Evolutionary conservation across 1,140 invertebrate species (phyloP), one percentile per base, ranked within the genome.

Genomic region (Cardiocondyla obscurior): DNA sequence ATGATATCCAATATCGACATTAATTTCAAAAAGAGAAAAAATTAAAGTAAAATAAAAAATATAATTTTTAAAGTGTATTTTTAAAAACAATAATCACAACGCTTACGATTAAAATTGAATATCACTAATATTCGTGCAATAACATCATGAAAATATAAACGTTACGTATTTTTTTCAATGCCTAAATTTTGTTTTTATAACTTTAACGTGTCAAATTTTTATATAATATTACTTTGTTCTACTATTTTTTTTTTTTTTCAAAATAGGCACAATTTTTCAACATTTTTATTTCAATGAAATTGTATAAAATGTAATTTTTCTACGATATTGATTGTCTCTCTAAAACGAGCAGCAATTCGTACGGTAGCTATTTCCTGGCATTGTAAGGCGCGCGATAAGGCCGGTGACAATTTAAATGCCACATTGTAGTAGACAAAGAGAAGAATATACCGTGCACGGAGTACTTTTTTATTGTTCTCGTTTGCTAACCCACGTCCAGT

Each of bases 381-480:
- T 22, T 70, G 30, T 42, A 72, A 72, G 7, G 33, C 12, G 49
- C 14, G 16, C 30, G 30, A 58, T 19, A 19, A 58, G 25, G 4
- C 12, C n/a, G 3, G 55, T 8, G 22, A 46, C 53, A 44, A 58
- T 60, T 74, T 74, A 33, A 74, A 74, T 60, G 12, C 60, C 72
- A 36, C 53, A 57, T 44, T 58, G 70, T 58, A 3, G 25, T 7
- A 5, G 12, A 74, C 55, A 74, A 74, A 60, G 72, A 6, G 28
- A 60, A 22, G 53, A 36, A 7, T 30, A 42, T 10, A 22, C 5
- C 7, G 30, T 22, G 30, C 6, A 12, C 1, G 6, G 25, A 16
- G 28, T 62, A 62, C n/a, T 30, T n/a, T 49, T 49, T 76, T 76
- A 76, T 76, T 76, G 72, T 76, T n/a, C 39, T 22, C 72, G 19